phyloP scores from a whole-genome alignment of 2,797 vertebrate genomes.

The Phoeniculus purpureus region DNA sequence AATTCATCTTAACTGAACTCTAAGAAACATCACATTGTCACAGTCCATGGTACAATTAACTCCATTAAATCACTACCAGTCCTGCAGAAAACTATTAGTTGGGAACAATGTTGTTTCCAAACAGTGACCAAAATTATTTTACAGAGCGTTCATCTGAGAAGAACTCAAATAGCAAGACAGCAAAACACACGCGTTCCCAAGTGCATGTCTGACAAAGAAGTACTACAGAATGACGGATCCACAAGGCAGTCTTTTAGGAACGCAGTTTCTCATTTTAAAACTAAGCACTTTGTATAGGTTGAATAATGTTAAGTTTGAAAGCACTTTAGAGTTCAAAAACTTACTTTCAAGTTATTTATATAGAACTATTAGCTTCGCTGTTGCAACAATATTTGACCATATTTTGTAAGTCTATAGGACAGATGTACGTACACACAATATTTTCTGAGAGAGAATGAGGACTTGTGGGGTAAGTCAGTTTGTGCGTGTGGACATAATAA shows the following conservation, averaged over 20 bases:
- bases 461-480: fast-evolving
- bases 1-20: not conserved
- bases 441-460: not conserved
- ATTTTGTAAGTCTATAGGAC: not conserved
- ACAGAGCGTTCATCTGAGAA: not conserved
- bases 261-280: not conserved
- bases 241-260: not conserved
- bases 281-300: not conserved
- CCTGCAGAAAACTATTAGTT: not conserved
- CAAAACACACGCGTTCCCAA: fast-evolving
- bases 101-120: not conserved
- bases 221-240: not conserved
- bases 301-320: not conserved
- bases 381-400: not conserved
- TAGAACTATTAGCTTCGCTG: not conserved
- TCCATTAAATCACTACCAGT: not conserved
- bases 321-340: not conserved
- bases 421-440: not conserved
- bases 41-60: too few relatives aligned
- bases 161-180: not conserved
- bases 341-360: not conserved
- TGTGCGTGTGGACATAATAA: not conserved
- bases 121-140: not conserved
- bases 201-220: not conserved
- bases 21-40: not conserved